Evolutionary conservation across 2,797 vertebrate species (phyloP), one percentile per base, ranked within the genome.

Genomic region (Rachycentron canadum): DNA sequence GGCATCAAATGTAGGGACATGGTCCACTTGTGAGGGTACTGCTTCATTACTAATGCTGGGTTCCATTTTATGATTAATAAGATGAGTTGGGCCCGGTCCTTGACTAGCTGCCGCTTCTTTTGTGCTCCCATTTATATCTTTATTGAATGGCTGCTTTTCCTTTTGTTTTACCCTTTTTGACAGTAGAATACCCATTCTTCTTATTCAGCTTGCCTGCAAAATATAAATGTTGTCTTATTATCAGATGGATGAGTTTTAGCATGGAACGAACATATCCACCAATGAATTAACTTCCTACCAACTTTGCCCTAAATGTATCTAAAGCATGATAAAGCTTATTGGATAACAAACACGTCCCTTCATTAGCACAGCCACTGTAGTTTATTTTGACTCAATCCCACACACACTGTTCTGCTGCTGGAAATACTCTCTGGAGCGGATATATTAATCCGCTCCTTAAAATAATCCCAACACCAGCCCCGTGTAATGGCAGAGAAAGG

Each of bases 121-220:
- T 45, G 50, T 10, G 1, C 7, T 17, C 8, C 2, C 41, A 19
- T 52, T 28, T 30, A n/a, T 41, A 14, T 71, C 45, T 12, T 30
- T 23, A 1, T 30, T 40, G 4, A 40, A 10, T 16, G 7, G 19
- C 16, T 28, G 11, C 3, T 70, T 38, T 26, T 28, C 23, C 16
- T 38, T 43, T 14, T 21, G 14, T 55, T n/a, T n/a, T 2, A 21
- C 43, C 43, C 21, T 47, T 28, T 57, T 59, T 16, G 63, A 52
- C 9, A 7, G 36, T 21, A 3, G 49, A 43, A 6, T 16, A 12
- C 63, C 73, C 73, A 75, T 75, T 23, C 19, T 66, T 12, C 38
- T 25, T 25, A 26, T 32, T 66, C 45, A 19, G 30, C 26, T 12
- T 32, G 52, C 49, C 64, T 76, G 57, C 28, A 36, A 76, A 68